Base-by-base conservation (phyloP, 30 jellyfish, hydroid and myxozoan species). In the Pelagia noctiluca region DNA sequence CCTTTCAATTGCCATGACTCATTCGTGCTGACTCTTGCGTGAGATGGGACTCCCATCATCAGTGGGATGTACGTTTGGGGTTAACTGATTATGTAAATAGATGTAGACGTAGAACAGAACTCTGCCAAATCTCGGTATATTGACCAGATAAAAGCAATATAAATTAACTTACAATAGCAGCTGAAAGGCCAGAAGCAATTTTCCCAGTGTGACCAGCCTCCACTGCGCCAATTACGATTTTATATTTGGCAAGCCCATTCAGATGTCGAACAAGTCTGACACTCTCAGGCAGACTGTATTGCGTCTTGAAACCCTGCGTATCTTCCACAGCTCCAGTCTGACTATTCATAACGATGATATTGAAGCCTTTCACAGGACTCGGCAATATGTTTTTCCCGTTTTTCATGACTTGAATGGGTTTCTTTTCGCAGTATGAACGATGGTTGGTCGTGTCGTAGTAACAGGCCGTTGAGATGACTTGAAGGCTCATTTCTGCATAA, bases 181-280 rank as follows among this genome's bases (percentile, higher is more conserved):
- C 46, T 21, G 22, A 23, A 13, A 67, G 63, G 25, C 26, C 28
- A 30, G 5, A 21, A 36, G 47, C 54, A 25, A 79, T 35, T 28
- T 62, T 42, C 35, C 2, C 13, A 42, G 13, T 64, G 10, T 57
- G 82, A 0, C 35, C 77, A 18, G 42, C 78, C 0, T 23, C 8
- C n/a, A 79, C 90, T 2, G 69, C 84, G 35, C 90, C 90, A 31
- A 80, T 24, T 5, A 80, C 90, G 32, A 80, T 80, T 47, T 64
- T 65, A 35, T 29, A 49, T 16, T 67, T 25, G 8, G 54, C 62
- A 16, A 80, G 25, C 3, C 50, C 7, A 1, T 28, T n/a, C 66
- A 80, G 26, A 1, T 49, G 23, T 2, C 19, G 11, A 22, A 49
- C 72, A 21, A 80, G 66, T 46, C 25, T 47, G 2, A 37, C 35